Evolutionary conservation across 1,140 invertebrate species (phyloP), one percentile per base, ranked within the genome.

Genomic region (Cyphomyrmex costatus): DNA sequence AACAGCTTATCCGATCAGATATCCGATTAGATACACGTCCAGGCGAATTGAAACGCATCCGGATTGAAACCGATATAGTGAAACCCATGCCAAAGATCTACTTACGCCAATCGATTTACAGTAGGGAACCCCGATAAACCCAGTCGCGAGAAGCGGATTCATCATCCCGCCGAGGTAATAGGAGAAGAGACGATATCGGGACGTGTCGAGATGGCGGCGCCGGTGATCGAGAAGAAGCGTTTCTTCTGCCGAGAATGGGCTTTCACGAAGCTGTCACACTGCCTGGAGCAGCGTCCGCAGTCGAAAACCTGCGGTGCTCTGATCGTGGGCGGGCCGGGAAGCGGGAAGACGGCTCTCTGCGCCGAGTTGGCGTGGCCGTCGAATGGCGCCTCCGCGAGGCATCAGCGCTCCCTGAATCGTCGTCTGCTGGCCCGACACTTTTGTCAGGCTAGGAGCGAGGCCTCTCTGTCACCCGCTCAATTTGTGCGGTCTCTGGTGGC

Each of bases 181-280:
- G 12, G 14, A 16, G 30, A 24, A 27, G 8, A 33, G 42, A 36
- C n/a, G 27, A 42, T 2, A 51, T 33, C 53, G 14, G 71, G 49
- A n/a, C 36, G 36, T n/a, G n/a, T 27, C 78, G 93, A 91, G 46
- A 95, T 95, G 95, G 94, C 94, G 8, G 95, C 95, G 21, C 95
- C 95, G 73, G 94, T 95, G 74, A 95, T 95, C 86, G 96, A 96
- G 87, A 96, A 96, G 91, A 97, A 97, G 91, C 96, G 96, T 70
- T 97, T 97, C 93, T 97, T 97, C 93, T 98, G 97, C 92, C 96
- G 99, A 19, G 98, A 99, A 95, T 99, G 98, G 99, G 98, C 98
- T 2, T 98, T 99, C 90, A 97, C 98, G 92, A 99, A 99, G 94
- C 96, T 99, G n/a, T 97, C 97, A 2, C 97, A 99, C 89, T 98